These are phyloP conservation scores for Hirtodrosophila duncani DNA, from an alignment of 2,888 invertebrate genomes.

Conservation along the genomic window DNA sequence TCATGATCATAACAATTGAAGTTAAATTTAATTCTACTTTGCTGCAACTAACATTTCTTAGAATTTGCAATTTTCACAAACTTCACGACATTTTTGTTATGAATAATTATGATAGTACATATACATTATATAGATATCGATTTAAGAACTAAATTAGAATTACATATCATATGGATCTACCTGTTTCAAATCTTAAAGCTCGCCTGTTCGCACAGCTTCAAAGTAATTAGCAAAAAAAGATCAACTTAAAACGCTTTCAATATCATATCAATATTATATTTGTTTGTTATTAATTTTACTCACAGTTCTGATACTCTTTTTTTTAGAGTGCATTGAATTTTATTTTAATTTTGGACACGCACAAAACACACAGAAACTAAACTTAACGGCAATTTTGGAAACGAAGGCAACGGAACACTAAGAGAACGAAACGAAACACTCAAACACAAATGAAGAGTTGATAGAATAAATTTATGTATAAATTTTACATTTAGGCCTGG, in stretches of 20 bases:
- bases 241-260: not conserved
- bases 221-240: too few relatives aligned
- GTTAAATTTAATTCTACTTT: too few relatives aligned
- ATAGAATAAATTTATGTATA: too few relatives aligned
- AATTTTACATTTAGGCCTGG: too few relatives aligned
- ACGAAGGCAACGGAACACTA: slow-evolving; percentile 16
- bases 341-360: slow-evolving; percentile 25
- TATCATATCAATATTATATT: slow-evolving; percentile 25
- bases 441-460: too few relatives aligned
- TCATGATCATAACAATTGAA: too few relatives aligned
- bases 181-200: too few relatives aligned
- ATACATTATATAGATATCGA: slow-evolving; percentile 11
- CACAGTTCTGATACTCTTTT: slow-evolving; percentile 49
- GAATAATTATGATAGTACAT: slow-evolving; percentile 1
- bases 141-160: slow-evolving; percentile 40
- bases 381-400: too few relatives aligned
- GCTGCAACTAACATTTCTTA: slow-evolving; percentile 24
- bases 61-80: slow-evolving; percentile 33
- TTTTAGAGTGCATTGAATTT: slow-evolving; percentile 11
- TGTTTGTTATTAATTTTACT: slow-evolving; percentile 41
- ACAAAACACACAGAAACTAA: slow-evolving; percentile 42
- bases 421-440: too few relatives aligned
- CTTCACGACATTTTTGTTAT: slow-evolving; percentile 39
- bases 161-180: too few relatives aligned
- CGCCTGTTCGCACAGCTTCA: too few relatives aligned